Percentiles rank a stretch among this genome's conserved stretches.
Conservation (phyloP, 2,888 invertebrate species). For the Meiosimyza platycephala region DNA sequence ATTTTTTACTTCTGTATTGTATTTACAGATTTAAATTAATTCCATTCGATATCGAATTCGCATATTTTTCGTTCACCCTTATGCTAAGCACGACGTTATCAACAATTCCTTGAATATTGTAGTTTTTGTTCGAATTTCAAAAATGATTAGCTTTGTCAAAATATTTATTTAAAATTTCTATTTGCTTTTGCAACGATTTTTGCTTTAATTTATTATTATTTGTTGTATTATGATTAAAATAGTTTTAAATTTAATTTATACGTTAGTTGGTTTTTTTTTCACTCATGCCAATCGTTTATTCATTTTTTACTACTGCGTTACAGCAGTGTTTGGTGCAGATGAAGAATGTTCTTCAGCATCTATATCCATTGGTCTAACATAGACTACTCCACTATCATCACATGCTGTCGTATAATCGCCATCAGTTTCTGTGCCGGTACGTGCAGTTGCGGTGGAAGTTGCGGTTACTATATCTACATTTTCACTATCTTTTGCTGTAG, state of each 20-base stretch:
- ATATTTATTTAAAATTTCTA: too few species aligned
- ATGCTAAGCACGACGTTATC: too few species aligned
- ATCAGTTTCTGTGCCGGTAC: not conserved
- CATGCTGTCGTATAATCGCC: not conserved
- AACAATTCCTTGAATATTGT: too few species aligned
- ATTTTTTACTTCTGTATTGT: too few species aligned
- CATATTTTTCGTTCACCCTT: too few species aligned
- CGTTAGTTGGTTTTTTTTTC: constrained; percentile 1
- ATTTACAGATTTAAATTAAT: too few species aligned
- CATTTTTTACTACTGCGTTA: constrained; percentile 30
- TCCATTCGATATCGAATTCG: too few species aligned
- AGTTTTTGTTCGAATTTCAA: too few species aligned
- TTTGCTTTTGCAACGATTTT: constrained; percentile 7
- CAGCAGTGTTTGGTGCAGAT: constrained; percentile 24
- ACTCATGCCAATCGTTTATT: not conserved
- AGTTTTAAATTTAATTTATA: constrained; percentile 5
- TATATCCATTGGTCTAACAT: constrained; percentile 37
- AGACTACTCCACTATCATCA: not conserved
- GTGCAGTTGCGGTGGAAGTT: not conserved
- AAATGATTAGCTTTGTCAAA: too few species aligned
- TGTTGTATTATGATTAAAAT: not conserved
- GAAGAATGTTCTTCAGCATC: constrained; percentile 33
- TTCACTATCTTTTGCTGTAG: constrained; percentile 1
- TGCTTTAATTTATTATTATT: constrained; percentile 22
- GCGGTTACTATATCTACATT: constrained; percentile 2